Evolutionary conservation across 2,888 invertebrate genomes (phyloP).

Genomic region (Troides aeacus): DNA sequence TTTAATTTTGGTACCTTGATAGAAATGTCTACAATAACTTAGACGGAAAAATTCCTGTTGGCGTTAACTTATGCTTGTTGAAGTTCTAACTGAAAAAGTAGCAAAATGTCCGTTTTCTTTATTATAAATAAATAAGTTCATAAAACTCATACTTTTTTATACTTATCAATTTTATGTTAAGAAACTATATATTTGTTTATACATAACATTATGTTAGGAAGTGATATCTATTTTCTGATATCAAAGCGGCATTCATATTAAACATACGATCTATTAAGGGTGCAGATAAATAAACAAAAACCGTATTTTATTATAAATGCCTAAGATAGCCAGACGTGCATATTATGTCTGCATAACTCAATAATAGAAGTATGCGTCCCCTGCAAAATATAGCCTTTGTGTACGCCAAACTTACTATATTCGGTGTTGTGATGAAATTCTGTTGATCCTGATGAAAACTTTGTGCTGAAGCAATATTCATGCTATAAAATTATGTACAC

Average conservation of each 20-base stretch:
- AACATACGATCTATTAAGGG: too few relatives aligned
- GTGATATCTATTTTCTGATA: too few relatives aligned
- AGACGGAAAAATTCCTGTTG: too few relatives aligned
- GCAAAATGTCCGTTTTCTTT: too few relatives aligned
- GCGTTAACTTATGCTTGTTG: too few relatives aligned
- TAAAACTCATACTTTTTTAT: too few relatives aligned
- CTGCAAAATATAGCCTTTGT: conserved; percentile 41
- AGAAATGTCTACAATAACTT: too few relatives aligned
- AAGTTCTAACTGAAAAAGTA: too few relatives aligned
- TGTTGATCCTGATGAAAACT: conserved; percentile 27
- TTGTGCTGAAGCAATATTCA: conserved; percentile 18
- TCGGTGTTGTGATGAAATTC: conserved; percentile 10
- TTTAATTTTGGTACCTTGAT: too few relatives aligned
- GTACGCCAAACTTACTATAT: conserved; percentile 30
- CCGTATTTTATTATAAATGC: conserved; percentile 5
- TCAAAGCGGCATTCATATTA: too few relatives aligned
- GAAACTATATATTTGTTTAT: not conserved
- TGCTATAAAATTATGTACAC: conserved; percentile 21
- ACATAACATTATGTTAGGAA: not conserved
- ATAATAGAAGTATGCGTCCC: conserved; percentile 68
- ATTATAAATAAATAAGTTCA: too few relatives aligned
- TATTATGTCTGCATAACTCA: conserved; percentile 74
- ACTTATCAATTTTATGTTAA: too few relatives aligned
- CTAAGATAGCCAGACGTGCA: conserved; percentile 55
- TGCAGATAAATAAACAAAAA: not conserved